Evolutionary conservation across 35 echinoderm and acorn worm species (phyloP).

Genomic region (Nesometra sesokonis): DNA sequence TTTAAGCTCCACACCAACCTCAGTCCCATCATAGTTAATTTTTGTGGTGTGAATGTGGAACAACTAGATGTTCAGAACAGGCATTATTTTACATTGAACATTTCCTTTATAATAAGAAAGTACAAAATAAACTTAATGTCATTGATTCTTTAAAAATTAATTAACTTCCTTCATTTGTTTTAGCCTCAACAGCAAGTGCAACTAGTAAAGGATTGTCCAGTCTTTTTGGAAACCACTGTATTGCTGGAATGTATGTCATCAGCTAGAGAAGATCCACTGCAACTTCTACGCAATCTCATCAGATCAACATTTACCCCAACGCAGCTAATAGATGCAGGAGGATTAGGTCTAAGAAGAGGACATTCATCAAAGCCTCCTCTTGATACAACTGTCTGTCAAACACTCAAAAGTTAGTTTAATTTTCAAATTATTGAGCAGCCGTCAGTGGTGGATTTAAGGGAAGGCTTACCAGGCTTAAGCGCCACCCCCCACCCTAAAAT

Average conservation of each 20-base stretch:
- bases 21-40: no score
- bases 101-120: no score
- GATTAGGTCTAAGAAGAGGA: not conserved
- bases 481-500: no score
- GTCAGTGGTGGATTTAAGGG: no score
- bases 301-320: not conserved
- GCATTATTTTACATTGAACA: no score
- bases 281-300: not conserved
- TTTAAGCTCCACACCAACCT: no score
- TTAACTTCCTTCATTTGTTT: not conserved
- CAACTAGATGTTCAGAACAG: no score
- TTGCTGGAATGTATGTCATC: not conserved
- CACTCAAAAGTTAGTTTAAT: not conserved
- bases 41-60: no score
- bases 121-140: no score
- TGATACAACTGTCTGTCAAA: not conserved
- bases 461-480: no score
- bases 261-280: not conserved
- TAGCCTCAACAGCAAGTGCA: not conserved
- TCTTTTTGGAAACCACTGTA: not conserved
- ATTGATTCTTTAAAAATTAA: no score
- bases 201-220: not conserved
- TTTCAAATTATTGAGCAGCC: no score
- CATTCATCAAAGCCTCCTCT: not conserved
- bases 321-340: not conserved